Evolutionary conservation across 2,888 invertebrate species (phyloP).

Genomic region (Archips crataeganus): DNA sequence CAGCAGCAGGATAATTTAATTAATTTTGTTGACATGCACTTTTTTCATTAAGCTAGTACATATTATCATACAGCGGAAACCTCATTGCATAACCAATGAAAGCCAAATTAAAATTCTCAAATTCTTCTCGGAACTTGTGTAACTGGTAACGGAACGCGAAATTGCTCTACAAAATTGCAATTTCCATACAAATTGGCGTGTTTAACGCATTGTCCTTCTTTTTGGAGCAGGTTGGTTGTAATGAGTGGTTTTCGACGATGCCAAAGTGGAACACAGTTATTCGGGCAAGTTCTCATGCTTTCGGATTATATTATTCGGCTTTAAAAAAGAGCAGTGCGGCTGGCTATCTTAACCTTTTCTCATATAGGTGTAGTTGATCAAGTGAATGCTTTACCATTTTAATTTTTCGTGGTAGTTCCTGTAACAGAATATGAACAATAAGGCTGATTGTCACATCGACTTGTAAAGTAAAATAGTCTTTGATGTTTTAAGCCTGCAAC

Average conservation of each 20-base stretch:
- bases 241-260: background rate
- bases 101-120: conserved; percentile 17
- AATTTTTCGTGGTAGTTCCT: no score
- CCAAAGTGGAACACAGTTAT: background rate
- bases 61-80: background rate
- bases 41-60: background rate
- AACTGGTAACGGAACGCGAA: conserved; percentile 20
- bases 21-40: background rate
- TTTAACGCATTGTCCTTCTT: conserved; percentile 11
- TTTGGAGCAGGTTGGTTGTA: conserved; percentile 11
- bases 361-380: background rate
- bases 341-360: background rate
- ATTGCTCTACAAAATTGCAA: conserved; percentile 16
- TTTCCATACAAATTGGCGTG: conserved; percentile 15
- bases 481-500: no score
- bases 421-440: no score
- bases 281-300: background rate
- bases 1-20: no score
- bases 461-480: no score
- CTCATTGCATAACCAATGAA: conserved; percentile 9
- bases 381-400: no score
- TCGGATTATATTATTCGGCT: background rate
- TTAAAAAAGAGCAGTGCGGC: background rate
- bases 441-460: no score
- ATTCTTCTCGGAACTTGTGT: conserved; percentile 8